Conservation (phyloP, 64 coral and sea anemone genomes). For the Astreopora myriophthalma region DNA sequence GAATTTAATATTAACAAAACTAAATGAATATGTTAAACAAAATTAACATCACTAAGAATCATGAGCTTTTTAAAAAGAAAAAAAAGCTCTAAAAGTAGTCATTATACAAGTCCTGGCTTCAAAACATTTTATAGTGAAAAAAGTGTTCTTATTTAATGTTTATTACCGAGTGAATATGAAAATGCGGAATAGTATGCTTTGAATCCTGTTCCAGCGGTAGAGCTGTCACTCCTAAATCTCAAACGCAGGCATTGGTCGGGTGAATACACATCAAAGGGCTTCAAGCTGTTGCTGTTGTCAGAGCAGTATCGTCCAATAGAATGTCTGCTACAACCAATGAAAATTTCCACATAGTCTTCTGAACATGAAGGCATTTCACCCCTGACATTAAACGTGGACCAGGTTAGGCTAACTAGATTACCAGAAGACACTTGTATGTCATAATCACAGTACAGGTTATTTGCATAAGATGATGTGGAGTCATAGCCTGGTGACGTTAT, state of each 20-base stretch:
- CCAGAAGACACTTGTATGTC: conserved; percentile 22
- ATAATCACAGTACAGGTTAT: conserved; percentile 63
- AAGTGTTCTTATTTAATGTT: too few species aligned
- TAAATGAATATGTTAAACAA: too few species aligned
- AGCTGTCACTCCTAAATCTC: conserved; percentile 61
- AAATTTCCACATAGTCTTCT: conserved; percentile 80
- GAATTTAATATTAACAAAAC: too few species aligned
- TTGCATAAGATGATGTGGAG: conserved; percentile 4
- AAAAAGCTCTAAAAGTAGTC: too few species aligned
- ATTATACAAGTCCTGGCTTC: too few species aligned
- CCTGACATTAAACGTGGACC: conserved; percentile 70
- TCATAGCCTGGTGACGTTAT: neutral
- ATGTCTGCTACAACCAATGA: conserved; percentile 46
- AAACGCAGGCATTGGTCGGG: conserved; percentile 57
- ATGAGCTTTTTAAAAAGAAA: too few species aligned
- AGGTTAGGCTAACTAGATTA: conserved; percentile 36
- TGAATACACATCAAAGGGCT: conserved; percentile 72
- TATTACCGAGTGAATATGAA: neutral
- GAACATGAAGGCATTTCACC: conserved; percentile 75
- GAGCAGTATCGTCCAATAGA: conserved; percentile 81
- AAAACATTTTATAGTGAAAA: too few species aligned
- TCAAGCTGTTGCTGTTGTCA: neutral
- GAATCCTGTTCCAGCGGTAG: conserved; percentile 55
- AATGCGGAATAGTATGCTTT: conserved; percentile 8
- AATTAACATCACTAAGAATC: too few species aligned